These are phyloP conservation scores for Enteromius radiatus DNA, from an alignment of 2,797 vertebrate species.

Conservation along the genomic window DNA sequence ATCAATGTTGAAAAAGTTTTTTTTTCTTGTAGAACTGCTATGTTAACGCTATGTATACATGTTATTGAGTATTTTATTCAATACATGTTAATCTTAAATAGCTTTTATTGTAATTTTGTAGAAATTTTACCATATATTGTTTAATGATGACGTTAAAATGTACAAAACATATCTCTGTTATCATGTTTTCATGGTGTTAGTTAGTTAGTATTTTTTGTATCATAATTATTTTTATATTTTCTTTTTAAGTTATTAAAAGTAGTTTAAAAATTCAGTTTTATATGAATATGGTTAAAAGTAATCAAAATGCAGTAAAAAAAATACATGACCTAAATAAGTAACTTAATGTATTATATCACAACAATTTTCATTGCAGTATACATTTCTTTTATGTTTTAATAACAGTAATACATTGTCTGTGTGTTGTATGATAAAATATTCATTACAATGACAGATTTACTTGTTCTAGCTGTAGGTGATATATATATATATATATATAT, in stretches of 20 bases:
- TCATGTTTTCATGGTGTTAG: too few relatives aligned
- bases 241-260: too few relatives aligned
- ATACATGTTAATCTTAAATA: neutral
- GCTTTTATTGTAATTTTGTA: neutral
- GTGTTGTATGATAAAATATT: neutral
- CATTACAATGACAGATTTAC: neutral
- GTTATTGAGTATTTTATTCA: neutral
- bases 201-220: too few relatives aligned
- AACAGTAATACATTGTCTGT: neutral
- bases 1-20: neutral
- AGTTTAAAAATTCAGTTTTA: too few relatives aligned
- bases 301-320: too few relatives aligned
- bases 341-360: neutral
- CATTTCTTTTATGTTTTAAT: neutral
- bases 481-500: neutral
- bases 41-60: neutral
- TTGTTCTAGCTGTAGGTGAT: neutral
- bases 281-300: too few relatives aligned
- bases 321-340: too few relatives aligned
- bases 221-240: too few relatives aligned
- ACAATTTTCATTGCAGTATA: neutral
- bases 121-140: neutral
- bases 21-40: neutral
- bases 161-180: too few relatives aligned
- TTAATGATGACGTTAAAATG: neutral